Evolutionary conservation across 1,140 invertebrate genomes (phyloP).

Genomic region (Calephelis nemesis): DNA sequence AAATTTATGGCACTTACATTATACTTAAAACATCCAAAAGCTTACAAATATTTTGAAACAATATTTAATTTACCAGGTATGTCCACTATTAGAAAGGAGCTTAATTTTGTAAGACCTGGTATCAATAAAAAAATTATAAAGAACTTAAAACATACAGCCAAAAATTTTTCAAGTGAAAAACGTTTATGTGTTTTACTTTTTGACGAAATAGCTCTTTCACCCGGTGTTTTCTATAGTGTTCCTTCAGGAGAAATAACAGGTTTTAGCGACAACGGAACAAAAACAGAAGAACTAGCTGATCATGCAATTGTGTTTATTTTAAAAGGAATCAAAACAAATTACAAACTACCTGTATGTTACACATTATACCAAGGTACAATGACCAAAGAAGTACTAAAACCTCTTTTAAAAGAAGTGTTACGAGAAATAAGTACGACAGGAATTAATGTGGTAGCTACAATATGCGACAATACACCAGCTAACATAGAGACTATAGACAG

Average conservation of each 20-base stretch:
- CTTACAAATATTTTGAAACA: conserved; percentile 3
- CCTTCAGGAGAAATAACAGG: not conserved
- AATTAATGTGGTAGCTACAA: not conserved
- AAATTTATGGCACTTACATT: conserved; percentile 7
- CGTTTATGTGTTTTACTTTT: conserved; percentile 12
- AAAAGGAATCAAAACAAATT: conserved; percentile 3
- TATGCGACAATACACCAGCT: not conserved
- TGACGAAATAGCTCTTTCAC: conserved; percentile 1
- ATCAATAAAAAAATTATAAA: not conserved
- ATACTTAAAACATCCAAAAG: not conserved
- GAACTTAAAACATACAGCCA: not conserved
- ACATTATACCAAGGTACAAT: not conserved
- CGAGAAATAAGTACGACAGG: conserved; percentile 4
- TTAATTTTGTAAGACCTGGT: not conserved
- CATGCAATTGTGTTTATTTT: not conserved
- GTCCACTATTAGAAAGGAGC: not conserved
- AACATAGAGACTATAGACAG: not conserved
- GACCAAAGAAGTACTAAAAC: not conserved
- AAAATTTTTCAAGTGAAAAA: not conserved
- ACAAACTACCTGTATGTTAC: not conserved
- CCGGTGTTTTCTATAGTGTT: not conserved
- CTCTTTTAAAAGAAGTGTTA: not conserved
- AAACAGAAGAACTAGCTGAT: not conserved
- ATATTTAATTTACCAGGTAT: not conserved
- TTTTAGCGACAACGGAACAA: not conserved